Conservation (phyloP, 2,113 vertebrate species). For the Nothocercus julius region DNA sequence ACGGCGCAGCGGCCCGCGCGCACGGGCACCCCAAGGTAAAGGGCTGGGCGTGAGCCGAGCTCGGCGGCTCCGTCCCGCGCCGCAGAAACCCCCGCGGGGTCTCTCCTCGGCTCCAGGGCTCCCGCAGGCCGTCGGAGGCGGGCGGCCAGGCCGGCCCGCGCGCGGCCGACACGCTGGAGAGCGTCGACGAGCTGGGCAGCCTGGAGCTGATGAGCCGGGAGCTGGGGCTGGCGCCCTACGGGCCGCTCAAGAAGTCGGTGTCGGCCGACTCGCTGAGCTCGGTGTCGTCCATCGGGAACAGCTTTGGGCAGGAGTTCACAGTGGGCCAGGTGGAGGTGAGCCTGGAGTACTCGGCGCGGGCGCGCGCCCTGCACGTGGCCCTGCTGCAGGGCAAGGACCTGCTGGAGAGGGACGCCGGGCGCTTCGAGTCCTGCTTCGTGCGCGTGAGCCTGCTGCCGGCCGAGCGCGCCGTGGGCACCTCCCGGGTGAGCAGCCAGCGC, state of each 20-base stretch:
- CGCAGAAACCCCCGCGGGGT: neutral
- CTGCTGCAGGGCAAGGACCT: constrained; percentile 97
- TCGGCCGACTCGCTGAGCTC: constrained; percentile 95
- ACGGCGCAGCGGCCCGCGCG: constrained; percentile 80
- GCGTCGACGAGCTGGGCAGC: constrained; percentile 89
- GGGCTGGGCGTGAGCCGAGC: too few species aligned
- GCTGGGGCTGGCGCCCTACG: constrained; percentile 80
- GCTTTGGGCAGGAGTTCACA: constrained; percentile 93
- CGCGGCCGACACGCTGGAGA: constrained; percentile 86
- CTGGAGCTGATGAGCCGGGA: constrained; percentile 94
- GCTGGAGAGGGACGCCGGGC: constrained; percentile 90
- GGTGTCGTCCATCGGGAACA: constrained; percentile 95
- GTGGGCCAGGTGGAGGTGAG: constrained; percentile 95
- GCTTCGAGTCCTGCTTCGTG: constrained; percentile 94
- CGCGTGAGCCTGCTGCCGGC: constrained; percentile 89
- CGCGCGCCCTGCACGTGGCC: constrained; percentile 80
- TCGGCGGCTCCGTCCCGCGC: neutral
- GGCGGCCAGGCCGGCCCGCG: constrained; percentile 87
- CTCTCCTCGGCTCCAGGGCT: neutral
- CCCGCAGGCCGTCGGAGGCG: constrained; percentile 68
- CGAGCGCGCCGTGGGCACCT: constrained; percentile 90
- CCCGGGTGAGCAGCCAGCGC: constrained; percentile 81
- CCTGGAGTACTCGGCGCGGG: constrained; percentile 83
- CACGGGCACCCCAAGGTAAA: constrained; percentile 72
- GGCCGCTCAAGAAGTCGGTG: constrained; percentile 86